Base-by-base conservation (phyloP, 64 coral and sea anemone genomes). In the Catalaphyllia jardinei region DNA sequence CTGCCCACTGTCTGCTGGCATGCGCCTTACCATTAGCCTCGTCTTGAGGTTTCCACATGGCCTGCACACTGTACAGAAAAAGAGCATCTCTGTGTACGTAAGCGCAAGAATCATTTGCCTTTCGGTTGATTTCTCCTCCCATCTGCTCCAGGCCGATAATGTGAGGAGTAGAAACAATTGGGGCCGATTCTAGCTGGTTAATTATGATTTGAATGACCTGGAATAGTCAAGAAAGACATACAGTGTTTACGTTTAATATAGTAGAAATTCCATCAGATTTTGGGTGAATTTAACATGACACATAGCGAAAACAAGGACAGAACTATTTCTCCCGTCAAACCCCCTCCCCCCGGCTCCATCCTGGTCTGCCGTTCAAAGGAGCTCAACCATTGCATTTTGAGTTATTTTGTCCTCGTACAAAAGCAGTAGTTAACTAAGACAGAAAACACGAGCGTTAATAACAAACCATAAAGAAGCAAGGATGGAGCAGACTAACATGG, bases 131-230 rank as follows among this genome's bases (percentile, higher is more conserved):
- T 81, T 63, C 79, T 62, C 79, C 79, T 17, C 79, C 79, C 79
- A 81, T 17, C 29, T 62, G 79, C 51, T 81, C 79, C 7, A 81
- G 54, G 19, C 79, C 59, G 12, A 81, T 62, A 19, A 6, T 35
- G 29, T 81, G 79, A 33, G 79, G 79, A 62, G 8, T 62, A 81
- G 79, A 81, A 20, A 12, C 29, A 10, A 81, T 59, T 81, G 79
- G 79, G 30, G 79, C 55, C 33, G 54, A 61, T 19, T 81, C 55
- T 20, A 81, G 29, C 22, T 62, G 79, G 57, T 33, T 20, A 1
- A 81, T 81, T 15, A 81, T 81, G 55, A 81, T 81, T 33, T 81
- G 55, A 22, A 81, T 81, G 79, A 81, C 17, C 79, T 81, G 79
- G 15, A 81, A 62, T 18, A 30, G 3, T 0, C 27, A 42, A 75